These are phyloP conservation scores for Delphinus delphis DNA, from an alignment of 2,113 vertebrate genomes.

Conservation along the genomic window DNA sequence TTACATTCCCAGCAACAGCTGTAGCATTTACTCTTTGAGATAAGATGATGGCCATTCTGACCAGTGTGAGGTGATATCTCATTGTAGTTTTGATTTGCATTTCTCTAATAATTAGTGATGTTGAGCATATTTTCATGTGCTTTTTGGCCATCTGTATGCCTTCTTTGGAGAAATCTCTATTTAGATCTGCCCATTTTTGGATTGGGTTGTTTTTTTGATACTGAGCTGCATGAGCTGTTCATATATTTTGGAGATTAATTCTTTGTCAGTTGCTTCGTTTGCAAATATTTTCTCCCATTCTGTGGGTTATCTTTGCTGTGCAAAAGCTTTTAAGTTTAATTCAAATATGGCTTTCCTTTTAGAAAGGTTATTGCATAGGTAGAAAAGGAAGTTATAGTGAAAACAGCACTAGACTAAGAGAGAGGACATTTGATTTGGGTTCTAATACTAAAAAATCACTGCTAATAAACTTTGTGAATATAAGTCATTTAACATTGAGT, in stretches of 20 bases:
- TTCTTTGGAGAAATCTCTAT: background rate
- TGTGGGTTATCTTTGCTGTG: background rate
- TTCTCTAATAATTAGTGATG: background rate
- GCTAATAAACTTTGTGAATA: background rate
- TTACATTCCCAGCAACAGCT: background rate
- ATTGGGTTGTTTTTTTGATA: background rate
- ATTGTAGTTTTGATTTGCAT: background rate
- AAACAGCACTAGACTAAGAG: background rate
- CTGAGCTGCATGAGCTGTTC: background rate
- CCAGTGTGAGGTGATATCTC: background rate
- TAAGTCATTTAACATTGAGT: background rate
- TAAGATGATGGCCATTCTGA: background rate
- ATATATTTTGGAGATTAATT: background rate
- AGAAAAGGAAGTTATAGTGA: background rate
- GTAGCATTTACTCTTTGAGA: background rate
- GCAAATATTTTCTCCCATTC: background rate
- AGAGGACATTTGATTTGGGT: background rate
- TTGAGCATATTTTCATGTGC: background rate
- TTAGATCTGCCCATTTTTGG: background rate
- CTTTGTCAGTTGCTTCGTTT: background rate
- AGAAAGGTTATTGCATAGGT: background rate
- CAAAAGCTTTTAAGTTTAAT: background rate
- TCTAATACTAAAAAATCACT: background rate
- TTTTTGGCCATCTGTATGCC: background rate
- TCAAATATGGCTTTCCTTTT: conserved; percentile 11